Base-by-base conservation (phyloP, 2,797 vertebrate species). In the Ceryle rudis region DNA sequence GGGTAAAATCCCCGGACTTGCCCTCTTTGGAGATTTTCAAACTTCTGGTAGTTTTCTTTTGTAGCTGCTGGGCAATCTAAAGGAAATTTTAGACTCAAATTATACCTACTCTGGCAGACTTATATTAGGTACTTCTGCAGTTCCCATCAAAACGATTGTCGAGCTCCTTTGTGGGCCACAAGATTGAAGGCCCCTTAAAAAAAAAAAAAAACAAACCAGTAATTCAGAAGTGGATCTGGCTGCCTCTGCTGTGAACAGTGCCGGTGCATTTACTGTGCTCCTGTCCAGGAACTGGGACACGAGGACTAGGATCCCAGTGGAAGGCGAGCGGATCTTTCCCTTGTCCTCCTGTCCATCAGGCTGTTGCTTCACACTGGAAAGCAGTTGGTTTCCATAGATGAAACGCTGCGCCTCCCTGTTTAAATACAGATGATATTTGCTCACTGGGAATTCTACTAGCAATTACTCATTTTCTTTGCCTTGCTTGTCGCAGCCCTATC, bases 191-290 rank as follows among this genome's bases (percentile, higher is more conserved):
- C 18, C 39, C 31, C 7, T 7, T 10, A 58, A 54, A 74, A 49
- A 31, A 1, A 4, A 0, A n/a, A n/a, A 6, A 26, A 15, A 41
- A 17, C 18, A 46, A 46, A 14, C 5, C 25, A 51, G 9, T 51
- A 51, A 51, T 51, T 51, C 25, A 26, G 23, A 47, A 29, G 11
- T 2, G 1, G 19, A 1, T 33, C 13, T 0, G 2, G 9, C n/a
- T 17, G 61, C 29, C 28, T 44, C 12, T 1, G 3, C 33, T 44
- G 42, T 4, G 7, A 31, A 14, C 0, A 1, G 22, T 42, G 35
- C 26, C 1, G 1, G 6, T 15, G 46, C 8, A 6, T 20, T 20
- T 20, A n/a, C 31, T n/a, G 18, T 55, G 54, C 29, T 55, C 54
- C 54, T 35, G 25, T 8, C 14, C 52, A 25, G 64, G 51, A 71